phyloP scores from a whole-genome alignment of 2,113 vertebrate genomes.

The Calidris pugnax region DNA sequence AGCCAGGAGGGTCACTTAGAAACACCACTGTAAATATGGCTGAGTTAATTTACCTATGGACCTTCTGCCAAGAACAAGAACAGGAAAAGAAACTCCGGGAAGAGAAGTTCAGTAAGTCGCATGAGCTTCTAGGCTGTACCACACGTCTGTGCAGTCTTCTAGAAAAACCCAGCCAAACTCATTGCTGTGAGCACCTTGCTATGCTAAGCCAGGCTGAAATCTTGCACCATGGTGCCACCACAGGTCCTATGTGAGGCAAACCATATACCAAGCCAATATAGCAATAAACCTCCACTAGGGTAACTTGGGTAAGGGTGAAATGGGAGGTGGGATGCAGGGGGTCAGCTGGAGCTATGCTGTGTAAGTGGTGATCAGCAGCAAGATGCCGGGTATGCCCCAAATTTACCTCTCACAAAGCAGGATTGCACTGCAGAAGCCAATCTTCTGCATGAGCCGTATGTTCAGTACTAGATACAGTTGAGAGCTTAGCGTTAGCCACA shows the following conservation, averaged over 20 bases:
- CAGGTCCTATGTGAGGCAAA: neutral
- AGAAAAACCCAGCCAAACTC: neutral
- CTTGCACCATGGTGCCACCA: neutral
- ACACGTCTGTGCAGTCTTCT: neutral
- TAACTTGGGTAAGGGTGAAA: neutral
- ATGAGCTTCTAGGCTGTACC: neutral
- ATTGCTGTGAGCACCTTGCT: fast-evolving
- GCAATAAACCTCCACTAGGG: neutral
- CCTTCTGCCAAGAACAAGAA: neutral
- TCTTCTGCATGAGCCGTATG: neutral
- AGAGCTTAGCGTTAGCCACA: neutral
- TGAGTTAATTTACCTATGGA: neutral
- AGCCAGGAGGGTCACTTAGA: neutral
- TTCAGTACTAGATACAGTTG: neutral
- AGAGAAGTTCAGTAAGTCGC: neutral
- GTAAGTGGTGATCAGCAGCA: neutral
- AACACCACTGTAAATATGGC: neutral
- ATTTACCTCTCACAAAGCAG: neutral
- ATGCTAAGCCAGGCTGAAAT: neutral
- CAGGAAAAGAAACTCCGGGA: neutral
- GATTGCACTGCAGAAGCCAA: neutral
- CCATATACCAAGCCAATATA: neutral
- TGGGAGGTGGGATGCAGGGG: neutral
- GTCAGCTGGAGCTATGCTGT: neutral
- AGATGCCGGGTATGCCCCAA: neutral